These are phyloP conservation scores for Tricholauxania praeusta DNA, from an alignment of 2,888 invertebrate genomes.

Conservation along the genomic window DNA sequence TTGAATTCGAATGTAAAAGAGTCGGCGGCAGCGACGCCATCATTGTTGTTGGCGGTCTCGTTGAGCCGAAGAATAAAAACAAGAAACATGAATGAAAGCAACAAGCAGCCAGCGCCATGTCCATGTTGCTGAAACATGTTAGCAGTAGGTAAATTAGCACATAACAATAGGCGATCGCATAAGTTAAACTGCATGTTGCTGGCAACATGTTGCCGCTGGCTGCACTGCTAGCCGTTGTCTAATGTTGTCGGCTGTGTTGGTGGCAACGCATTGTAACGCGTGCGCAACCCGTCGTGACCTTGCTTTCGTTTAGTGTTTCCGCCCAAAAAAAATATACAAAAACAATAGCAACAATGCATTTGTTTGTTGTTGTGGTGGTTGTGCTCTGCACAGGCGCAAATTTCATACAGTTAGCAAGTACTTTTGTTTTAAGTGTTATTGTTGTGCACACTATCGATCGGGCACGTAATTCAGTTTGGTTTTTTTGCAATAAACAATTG, in stretches of 20 bases:
- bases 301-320: slow-evolving; percentile 34
- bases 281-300: slow-evolving; percentile 23
- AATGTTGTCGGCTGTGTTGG: background rate
- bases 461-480: slow-evolving; percentile 1
- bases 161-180: background rate
- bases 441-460: background rate
- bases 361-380: background rate
- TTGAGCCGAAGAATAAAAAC: background rate
- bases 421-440: background rate
- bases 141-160: background rate
- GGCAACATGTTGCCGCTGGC: slow-evolving; percentile 26
- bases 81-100: slow-evolving; percentile 14
- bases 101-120: too few species aligned
- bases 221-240: background rate
- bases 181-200: slow-evolving; percentile 22
- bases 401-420: background rate
- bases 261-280: slow-evolving; percentile 4
- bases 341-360: slow-evolving; percentile 37
- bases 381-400: background rate
- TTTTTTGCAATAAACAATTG: background rate
- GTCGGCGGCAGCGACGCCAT: too few species aligned
- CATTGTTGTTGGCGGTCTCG: background rate
- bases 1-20: slow-evolving; percentile 2
- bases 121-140: background rate
- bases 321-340: slow-evolving; percentile 29